A percentile compares a stretch with the other conserved stretches of the same genome.
phyloP scores from a whole-genome alignment of 2,888 invertebrate species.

The Hermaeophaga mercurialis region DNA sequence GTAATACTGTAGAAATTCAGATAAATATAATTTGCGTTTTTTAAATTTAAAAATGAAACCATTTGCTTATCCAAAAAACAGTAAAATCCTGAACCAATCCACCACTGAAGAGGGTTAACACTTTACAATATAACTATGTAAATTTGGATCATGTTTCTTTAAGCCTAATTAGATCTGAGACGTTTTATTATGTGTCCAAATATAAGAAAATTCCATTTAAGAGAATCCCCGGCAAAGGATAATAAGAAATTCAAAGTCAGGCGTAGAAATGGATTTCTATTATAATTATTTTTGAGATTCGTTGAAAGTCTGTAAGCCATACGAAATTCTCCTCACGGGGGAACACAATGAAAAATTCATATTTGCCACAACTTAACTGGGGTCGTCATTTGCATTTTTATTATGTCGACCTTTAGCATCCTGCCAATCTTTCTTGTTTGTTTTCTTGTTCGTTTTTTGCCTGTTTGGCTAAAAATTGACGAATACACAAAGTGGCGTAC shows the following conservation, averaged over 20 bases:
- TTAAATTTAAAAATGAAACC: too few species aligned
- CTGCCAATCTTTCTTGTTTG: conserved; percentile 45
- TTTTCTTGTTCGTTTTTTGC: conserved; percentile 46
- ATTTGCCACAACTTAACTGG: conserved; percentile 46
- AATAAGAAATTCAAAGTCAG: conserved; percentile 22
- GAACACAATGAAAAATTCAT: conserved; percentile 46
- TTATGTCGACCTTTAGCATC: conserved; percentile 39
- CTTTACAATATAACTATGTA: neutral
- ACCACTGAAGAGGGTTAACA: neutral
- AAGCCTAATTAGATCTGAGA: conserved; percentile 11
- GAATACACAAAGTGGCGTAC: conserved; percentile 30
- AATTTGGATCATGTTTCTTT: neutral
- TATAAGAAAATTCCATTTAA: conserved; percentile 7
- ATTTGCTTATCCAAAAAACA: too few species aligned
- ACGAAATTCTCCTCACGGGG: conserved; percentile 28
- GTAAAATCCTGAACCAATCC: too few species aligned
- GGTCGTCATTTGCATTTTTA: conserved; percentile 48
- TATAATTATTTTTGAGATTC: conserved; percentile 29
- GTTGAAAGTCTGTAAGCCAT: conserved; percentile 25
- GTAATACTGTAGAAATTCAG: too few species aligned
- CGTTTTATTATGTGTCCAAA: neutral
- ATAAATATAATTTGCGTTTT: too few species aligned
- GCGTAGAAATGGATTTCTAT: conserved; percentile 23
- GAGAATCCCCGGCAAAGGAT: conserved; percentile 11
- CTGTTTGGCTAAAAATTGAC: conserved; percentile 47